Evolutionary conservation across 1,140 invertebrate species (phyloP), one percentile per base, ranked within the genome.

Genomic region (Phymorhynchus buccinoides): DNA sequence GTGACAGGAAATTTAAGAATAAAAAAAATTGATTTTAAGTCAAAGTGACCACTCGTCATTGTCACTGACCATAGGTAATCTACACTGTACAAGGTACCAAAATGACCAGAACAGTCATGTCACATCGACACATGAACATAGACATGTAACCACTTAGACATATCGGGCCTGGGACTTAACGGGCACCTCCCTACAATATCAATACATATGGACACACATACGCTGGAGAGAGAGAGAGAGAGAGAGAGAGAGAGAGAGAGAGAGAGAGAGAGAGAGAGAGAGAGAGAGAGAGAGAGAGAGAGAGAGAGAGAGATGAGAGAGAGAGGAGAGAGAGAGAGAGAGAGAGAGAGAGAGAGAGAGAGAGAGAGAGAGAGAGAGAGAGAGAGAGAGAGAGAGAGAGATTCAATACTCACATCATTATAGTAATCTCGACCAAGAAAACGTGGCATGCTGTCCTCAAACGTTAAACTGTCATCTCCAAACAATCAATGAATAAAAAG

Each of bases 171-270:
- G n/a, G n/a, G n/a, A n/a, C n/a, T n/a, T n/a, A n/a, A n/a, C n/a
- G n/a, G n/a, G n/a, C n/a, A n/a, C n/a, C n/a, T n/a, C n/a, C n/a
- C n/a, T n/a, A n/a, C n/a, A n/a, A n/a, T n/a, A n/a, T n/a, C n/a
- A n/a, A n/a, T n/a, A n/a, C n/a, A n/a, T n/a, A n/a, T n/a, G n/a
- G n/a, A n/a, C n/a, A n/a, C n/a, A n/a, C n/a, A n/a, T n/a, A n/a
- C n/a, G n/a, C n/a, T n/a, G n/a, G n/a, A 62, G 56, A 62, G 56
- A 62, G 56, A 62, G 56, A 62, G 56, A 62, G 7, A 62, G 56
- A 62, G 56, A 62, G 56, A 62, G 56, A 62, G 56, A 62, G 14
- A 62, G 56, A 62, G 14, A 62, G 56, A 62, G 14, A 62, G 56
- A 62, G 14, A 62, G 56, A 62, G 14, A 62, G 56, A 22, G 14